phyloP scores from a whole-genome alignment of 2,888 invertebrate genomes.

The Mesorhabditis sp. region DNA sequence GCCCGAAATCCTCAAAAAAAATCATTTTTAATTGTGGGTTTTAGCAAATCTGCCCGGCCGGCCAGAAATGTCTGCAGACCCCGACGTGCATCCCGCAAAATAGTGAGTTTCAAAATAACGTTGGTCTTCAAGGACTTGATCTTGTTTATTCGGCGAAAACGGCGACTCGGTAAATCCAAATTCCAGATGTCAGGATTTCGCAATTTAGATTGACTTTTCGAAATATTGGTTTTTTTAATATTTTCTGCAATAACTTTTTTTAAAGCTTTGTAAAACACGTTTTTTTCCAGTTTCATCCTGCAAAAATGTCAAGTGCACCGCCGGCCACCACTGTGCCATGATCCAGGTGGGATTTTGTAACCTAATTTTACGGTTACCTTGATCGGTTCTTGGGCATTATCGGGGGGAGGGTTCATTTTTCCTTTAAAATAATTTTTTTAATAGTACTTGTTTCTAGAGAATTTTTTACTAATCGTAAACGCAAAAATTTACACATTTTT shows the following conservation, averaged over 20 bases:
- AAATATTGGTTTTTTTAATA: neutral
- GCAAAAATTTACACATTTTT: too few species aligned
- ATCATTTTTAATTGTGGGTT: too few species aligned
- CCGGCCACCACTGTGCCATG: neutral
- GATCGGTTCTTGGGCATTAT: too few species aligned
- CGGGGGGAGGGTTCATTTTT: too few species aligned
- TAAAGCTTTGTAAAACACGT: neutral
- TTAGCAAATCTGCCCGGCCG: neutral
- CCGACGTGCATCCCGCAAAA: neutral
- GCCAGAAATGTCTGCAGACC: neutral
- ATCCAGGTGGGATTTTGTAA: neutral
- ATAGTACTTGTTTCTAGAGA: too few species aligned
- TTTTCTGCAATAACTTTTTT: neutral
- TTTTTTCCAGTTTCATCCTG: neutral
- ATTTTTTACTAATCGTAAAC: too few species aligned
- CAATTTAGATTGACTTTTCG: neutral
- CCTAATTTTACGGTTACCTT: too few species aligned
- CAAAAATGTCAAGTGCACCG: neutral
- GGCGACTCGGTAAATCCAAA: neutral
- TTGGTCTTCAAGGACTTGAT: too few species aligned
- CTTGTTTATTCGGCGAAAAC: too few species aligned
- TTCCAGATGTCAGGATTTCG: neutral
- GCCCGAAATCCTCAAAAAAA: too few species aligned
- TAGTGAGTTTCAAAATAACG: neutral
- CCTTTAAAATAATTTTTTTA: too few species aligned